Evolutionary conservation across 2,888 invertebrate species (phyloP), one percentile per base, ranked within the genome.

Genomic region (Maniola hyperantus): DNA sequence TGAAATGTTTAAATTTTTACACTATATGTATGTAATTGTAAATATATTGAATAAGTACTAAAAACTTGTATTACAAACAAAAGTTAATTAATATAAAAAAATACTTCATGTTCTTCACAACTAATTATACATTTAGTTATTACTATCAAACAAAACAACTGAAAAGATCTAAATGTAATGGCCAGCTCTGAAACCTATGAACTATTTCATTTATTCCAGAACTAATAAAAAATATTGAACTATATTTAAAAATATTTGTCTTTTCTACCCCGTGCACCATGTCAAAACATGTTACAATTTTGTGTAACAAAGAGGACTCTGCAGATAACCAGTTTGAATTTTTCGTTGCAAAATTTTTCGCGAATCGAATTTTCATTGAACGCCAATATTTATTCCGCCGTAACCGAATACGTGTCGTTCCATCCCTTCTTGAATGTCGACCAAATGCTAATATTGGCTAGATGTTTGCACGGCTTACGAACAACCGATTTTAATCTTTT

Each of bases 321-420:
- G 26, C 51, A 13, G 26, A 26, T 26, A 26, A 2, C 26, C 26
- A 26, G 36, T 55, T 55, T 18, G 55, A 55, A 55, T 18, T 55
- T 55, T 68, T 66, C 64, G 54, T 61, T 57, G 53, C 33, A 57
- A 64, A 66, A 54, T 64, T 57, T 51, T 50, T 48, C 42, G 6
- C 36, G 54, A 64, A 62, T 64, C 57, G 50, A 46, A 69, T 64
- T 64, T 69, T 69, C 66, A 64, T 53, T 57, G 59, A 51, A 58
- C 46, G 46, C 51, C 53, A 66, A 54, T 66, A 67, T 69, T 69
- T 67, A 64, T 66, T 62, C 63, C 58, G 13, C 50, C 39, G 58
- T 46, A 64, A 66, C 55, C 39, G 66, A 55, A 53, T 57, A 66
- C 63, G 69, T 69, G 59, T 51, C 44, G 18, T 60, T 51, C 51